These are phyloP conservation scores for Latrodectus geometricus DNA, from an alignment of 1,140 invertebrate genomes.

Conservation along the genomic window DNA sequence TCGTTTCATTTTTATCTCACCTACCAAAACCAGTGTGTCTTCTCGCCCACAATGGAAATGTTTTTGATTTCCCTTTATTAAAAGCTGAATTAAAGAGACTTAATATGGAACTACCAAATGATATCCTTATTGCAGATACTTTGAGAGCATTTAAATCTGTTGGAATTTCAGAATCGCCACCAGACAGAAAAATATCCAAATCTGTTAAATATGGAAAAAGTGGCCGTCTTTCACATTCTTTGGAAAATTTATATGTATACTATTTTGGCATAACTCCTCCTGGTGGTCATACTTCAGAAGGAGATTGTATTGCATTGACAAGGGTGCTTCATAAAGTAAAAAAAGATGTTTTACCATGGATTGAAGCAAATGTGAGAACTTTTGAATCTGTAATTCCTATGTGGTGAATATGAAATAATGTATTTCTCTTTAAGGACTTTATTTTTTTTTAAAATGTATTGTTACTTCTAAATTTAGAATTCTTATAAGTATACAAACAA, in stretches of 20 bases:
- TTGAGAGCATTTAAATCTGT: conserved; percentile 21
- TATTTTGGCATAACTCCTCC: conserved; percentile 21
- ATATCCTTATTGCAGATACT: conserved; percentile 44
- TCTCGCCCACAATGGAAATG: conserved; percentile 42
- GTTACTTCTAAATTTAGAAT: too few relatives aligned
- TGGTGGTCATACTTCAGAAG: conserved; percentile 46
- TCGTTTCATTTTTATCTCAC: conserved; percentile 36
- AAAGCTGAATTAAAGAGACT: conserved; percentile 40
- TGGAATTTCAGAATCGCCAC: conserved; percentile 10
- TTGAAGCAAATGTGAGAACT: conserved; percentile 29
- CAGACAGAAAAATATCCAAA: conserved; percentile 8
- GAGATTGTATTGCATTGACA: conserved; percentile 50
- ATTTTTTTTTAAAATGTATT: too few relatives aligned
- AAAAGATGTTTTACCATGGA: conserved; percentile 38
- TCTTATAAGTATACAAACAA: too few relatives aligned
- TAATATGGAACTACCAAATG: neutral
- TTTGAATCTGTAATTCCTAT: conserved; percentile 25
- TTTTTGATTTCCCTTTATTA: conserved; percentile 40
- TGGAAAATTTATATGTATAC: conserved; percentile 30
- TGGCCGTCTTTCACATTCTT: conserved; percentile 2
- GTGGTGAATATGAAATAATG: conserved; percentile 25
- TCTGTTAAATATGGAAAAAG: conserved; percentile 1
- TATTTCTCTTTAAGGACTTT: too few relatives aligned
- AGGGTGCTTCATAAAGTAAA: conserved; percentile 40
- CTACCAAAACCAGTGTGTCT: conserved; percentile 45